These are phyloP conservation scores for Candidula unifasciata DNA, from an alignment of 2,888 invertebrate genomes.

Conservation along the genomic window DNA sequence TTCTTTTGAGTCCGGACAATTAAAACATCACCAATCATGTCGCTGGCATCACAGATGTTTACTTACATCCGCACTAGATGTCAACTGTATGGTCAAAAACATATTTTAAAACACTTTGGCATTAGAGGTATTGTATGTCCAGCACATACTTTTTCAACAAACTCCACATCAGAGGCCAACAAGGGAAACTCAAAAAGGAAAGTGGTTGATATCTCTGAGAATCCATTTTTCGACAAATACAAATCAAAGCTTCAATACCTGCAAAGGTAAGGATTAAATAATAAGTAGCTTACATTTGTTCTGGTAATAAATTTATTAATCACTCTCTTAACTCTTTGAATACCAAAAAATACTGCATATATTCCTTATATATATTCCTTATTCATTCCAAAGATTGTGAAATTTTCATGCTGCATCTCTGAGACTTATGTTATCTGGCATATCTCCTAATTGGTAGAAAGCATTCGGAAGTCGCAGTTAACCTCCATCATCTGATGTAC, in stretches of 20 bases:
- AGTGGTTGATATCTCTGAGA: slow-evolving; percentile 58
- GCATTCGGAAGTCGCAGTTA: too few relatives aligned
- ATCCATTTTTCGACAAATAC: slow-evolving; percentile 75
- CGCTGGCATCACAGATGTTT: not conserved
- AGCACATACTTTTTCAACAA: slow-evolving; percentile 16
- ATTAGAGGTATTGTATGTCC: not conserved
- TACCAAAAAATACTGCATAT: too few relatives aligned
- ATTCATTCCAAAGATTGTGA: too few relatives aligned
- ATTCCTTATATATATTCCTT: too few relatives aligned
- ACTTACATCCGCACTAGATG: not conserved
- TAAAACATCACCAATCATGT: not conserved
- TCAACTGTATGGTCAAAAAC: not conserved
- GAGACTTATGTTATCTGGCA: too few relatives aligned
- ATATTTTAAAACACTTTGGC: not conserved
- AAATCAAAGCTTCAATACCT: slow-evolving; percentile 67
- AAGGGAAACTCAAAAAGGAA: slow-evolving; percentile 19
- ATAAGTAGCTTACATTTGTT: not conserved
- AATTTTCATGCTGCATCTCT: too few relatives aligned
- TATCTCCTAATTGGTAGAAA: too few relatives aligned
- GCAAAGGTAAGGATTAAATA: slow-evolving; percentile 51
- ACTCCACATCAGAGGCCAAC: not conserved
- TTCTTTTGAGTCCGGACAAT: not conserved
- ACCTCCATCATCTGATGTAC: too few relatives aligned
- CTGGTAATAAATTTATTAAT: too few relatives aligned
- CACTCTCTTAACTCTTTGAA: too few relatives aligned